Percentiles rank a stretch among this genome's conserved stretches.
Conservation (phyloP, 2,888 invertebrate genomes). For the Coenonympha arcania region DNA sequence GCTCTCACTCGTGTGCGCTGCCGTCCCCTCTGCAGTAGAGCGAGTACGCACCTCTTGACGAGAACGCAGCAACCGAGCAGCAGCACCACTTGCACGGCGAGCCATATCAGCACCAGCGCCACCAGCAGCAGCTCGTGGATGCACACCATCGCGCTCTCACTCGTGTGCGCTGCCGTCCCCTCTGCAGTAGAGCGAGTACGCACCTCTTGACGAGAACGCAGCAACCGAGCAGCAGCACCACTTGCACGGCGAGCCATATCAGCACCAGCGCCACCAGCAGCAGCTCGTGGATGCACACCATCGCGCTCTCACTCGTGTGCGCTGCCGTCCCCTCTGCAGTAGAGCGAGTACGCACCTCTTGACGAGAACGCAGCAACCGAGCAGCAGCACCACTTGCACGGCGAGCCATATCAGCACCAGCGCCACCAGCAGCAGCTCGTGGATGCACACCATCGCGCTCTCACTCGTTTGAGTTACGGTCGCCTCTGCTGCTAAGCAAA, state of each 20-base stretch:
- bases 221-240: slow-evolving; percentile 69
- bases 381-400: slow-evolving; percentile 68
- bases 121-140: too few species aligned
- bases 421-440: slow-evolving; percentile 78
- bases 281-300: slow-evolving; percentile 77
- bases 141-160: too few species aligned
- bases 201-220: slow-evolving; percentile 72
- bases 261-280: slow-evolving; percentile 78
- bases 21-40: too few species aligned
- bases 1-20: too few species aligned
- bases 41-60: too few species aligned
- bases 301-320: slow-evolving; percentile 31
- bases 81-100: too few species aligned
- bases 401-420: slow-evolving; percentile 77
- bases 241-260: slow-evolving; percentile 76
- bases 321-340: slow-evolving; percentile 39
- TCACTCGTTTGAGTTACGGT: slow-evolving; percentile 23
- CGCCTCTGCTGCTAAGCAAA: slow-evolving; percentile 39
- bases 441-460: slow-evolving; percentile 72
- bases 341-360: slow-evolving; percentile 54
- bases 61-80: too few species aligned
- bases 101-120: too few species aligned
- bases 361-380: slow-evolving; percentile 72
- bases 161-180: too few species aligned
- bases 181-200: too few species aligned